Percentiles rank a stretch among this genome's conserved stretches.
phyloP scores from a whole-genome alignment of 2,888 invertebrate genomes.

The Xestia ashworthii region DNA sequence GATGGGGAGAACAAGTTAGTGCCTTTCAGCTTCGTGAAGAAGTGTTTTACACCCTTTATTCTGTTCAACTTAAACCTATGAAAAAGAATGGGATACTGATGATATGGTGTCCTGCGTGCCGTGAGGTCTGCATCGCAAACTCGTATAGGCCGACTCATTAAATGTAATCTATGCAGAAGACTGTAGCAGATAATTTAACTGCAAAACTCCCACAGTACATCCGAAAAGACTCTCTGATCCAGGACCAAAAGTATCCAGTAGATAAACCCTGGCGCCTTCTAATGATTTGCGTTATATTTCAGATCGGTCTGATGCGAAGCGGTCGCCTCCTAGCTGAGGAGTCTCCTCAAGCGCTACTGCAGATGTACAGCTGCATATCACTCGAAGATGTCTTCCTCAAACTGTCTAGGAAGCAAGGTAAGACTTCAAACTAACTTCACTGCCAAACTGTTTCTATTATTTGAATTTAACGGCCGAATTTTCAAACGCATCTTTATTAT shows the following conservation, averaged over 20 bases:
- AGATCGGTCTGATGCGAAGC: slow-evolving; percentile 98
- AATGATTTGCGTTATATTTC: slow-evolving; percentile 50
- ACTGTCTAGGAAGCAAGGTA: slow-evolving; percentile 94
- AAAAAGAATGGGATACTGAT: too few relatives aligned
- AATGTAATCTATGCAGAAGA: too few relatives aligned
- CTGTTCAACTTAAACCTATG: too few relatives aligned
- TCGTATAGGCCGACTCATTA: background rate
- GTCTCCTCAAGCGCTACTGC: slow-evolving; percentile 95
- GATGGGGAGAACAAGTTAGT: too few relatives aligned
- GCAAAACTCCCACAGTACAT: too few relatives aligned
- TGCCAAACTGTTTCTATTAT: slow-evolving; percentile 1
- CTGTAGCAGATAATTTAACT: background rate
- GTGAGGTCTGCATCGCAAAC: background rate
- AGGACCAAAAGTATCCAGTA: background rate
- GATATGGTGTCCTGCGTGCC: too few relatives aligned
- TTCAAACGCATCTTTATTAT: background rate
- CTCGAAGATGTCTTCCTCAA: slow-evolving; percentile 98
- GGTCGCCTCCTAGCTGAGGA: slow-evolving; percentile 97
- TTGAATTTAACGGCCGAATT: slow-evolving; percentile 21
- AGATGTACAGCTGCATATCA: slow-evolving; percentile 95
- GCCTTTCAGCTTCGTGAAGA: too few relatives aligned
- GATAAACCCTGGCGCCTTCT: background rate
- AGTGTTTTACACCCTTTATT: too few relatives aligned
- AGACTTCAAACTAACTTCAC: slow-evolving; percentile 19
- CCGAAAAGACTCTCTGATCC: background rate